Evolutionary conservation across 1,140 invertebrate species (phyloP), one percentile per base, ranked within the genome.

Genomic region (Drosophila ironensis): DNA sequence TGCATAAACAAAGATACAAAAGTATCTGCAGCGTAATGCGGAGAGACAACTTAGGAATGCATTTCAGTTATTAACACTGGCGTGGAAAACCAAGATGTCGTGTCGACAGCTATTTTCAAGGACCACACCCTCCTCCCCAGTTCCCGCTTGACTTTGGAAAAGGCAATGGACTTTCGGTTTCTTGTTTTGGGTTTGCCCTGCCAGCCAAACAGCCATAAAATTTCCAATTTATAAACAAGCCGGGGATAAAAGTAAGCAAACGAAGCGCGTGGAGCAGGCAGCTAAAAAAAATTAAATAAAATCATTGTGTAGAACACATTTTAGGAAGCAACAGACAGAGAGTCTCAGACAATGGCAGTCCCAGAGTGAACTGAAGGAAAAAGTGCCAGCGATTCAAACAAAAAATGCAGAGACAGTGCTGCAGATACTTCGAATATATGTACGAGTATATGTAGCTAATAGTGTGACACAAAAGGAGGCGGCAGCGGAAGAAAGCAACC

Each of bases 181-280:
- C 27, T 14, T 33, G 14, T 54, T 48, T 38, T 11, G 33, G 44
- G 40, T 50, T 56, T 48, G 46, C 44, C 50, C 37, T 35, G 50
- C 53, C 61, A 64, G 25, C 24, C 9, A 28, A 20, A 25, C 41
- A 27, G 25, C 74, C 74, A 80, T 80, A 71, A 81, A 81, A 81
- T 75, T 40, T 64, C 30, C 63, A 75, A 61, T 81, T 75, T 81
- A 80, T 81, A 81, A 81, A 81, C 76, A 80, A 72, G 44, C 41
- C 41, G 24, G 25, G 56, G 12, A 40, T 38, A 72, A 66, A 59
- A 30, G 51, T 57, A 78, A 81, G 71, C 76, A 71, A 80, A 70
- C 53, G 54, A 70, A 53, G 53, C 64, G 59, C 59, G 70, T 78
- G 63, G 76, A 35, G 41, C 44, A 19, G 57, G 27, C 54, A 56